phyloP scores from a whole-genome alignment of 2,888 invertebrate species.

The Hirtodrosophila trivittata region DNA sequence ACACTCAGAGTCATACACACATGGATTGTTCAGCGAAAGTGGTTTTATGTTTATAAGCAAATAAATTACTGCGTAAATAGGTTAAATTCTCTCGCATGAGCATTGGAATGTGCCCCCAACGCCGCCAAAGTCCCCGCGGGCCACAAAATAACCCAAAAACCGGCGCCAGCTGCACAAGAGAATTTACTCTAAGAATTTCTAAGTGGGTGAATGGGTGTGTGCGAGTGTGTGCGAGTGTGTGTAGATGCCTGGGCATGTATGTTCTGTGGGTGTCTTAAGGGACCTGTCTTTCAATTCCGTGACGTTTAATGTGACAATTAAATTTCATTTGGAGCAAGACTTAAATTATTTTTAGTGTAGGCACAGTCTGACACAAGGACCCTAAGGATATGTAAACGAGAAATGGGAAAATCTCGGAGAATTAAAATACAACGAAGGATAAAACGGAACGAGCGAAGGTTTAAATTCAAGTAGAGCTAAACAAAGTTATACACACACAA shows the following conservation, averaged over 20 bases:
- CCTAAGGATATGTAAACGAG: slow-evolving; percentile 42
- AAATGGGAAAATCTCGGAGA: slow-evolving; percentile 38
- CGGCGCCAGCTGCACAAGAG: slow-evolving; percentile 38
- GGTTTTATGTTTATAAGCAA: slow-evolving; percentile 78
- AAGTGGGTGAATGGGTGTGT: slow-evolving; percentile 1
- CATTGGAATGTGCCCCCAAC: slow-evolving; percentile 42
- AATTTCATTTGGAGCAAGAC: slow-evolving; percentile 63
- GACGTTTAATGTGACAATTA: slow-evolving; percentile 74
- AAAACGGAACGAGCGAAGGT: too few relatives aligned
- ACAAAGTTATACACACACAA: too few relatives aligned
- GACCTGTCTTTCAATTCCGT: slow-evolving; percentile 63
- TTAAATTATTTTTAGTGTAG: slow-evolving; percentile 46
- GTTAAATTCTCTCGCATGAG: slow-evolving; percentile 72
- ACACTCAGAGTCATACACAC: not conserved
- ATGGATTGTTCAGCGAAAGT: slow-evolving; percentile 60
- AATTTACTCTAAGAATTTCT: slow-evolving; percentile 40
- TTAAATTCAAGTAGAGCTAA: too few relatives aligned
- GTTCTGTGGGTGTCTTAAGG: slow-evolving; percentile 48
- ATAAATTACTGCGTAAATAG: slow-evolving; percentile 77
- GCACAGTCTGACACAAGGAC: slow-evolving; percentile 13
- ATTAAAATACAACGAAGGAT: too few relatives aligned
- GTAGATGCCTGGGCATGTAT: slow-evolving; percentile 13
- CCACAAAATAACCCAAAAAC: slow-evolving; percentile 44
- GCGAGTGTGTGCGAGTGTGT: slow-evolving; percentile 2
- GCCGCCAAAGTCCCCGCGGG: slow-evolving; percentile 13